These are phyloP conservation scores for Diadophis punctatus DNA, from an alignment of 2,113 vertebrate species.

Conservation along the genomic window DNA sequence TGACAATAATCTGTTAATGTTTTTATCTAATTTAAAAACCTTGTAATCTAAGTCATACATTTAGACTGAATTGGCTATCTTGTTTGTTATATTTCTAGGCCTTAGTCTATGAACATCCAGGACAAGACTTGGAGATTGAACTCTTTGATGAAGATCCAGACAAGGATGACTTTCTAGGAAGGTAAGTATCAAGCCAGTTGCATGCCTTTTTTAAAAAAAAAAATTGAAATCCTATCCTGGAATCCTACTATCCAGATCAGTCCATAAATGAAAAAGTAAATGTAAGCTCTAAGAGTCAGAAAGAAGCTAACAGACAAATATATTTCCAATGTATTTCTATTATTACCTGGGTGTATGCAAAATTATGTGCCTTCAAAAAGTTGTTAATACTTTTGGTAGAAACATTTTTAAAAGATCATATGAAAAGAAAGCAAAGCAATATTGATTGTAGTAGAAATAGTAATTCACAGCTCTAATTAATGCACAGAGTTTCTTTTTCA, in stretches of 20 bases:
- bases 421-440: neutral
- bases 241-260: neutral
- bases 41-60: neutral
- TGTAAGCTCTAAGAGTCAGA: neutral
- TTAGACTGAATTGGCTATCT: neutral
- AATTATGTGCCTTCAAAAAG: neutral
- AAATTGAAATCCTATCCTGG: neutral
- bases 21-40: neutral
- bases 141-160: conserved; percentile 95
- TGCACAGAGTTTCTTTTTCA: neutral
- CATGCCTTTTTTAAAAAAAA: neutral
- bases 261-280: neutral
- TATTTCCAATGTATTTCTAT: neutral
- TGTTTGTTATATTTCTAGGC: conserved; percentile 64
- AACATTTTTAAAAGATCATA: neutral
- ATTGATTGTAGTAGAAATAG: neutral
- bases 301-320: neutral
- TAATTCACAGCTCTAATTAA: neutral
- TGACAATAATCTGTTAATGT: neutral
- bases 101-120: conserved; percentile 78
- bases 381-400: neutral
- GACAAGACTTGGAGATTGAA: conserved; percentile 81
- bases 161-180: conserved; percentile 94
- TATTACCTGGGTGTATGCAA: neutral
- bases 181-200: conserved; percentile 63